Evolutionary conservation across 1,140 invertebrate species (phyloP).

Genomic region (Dermatophagoides farinae): DNA sequence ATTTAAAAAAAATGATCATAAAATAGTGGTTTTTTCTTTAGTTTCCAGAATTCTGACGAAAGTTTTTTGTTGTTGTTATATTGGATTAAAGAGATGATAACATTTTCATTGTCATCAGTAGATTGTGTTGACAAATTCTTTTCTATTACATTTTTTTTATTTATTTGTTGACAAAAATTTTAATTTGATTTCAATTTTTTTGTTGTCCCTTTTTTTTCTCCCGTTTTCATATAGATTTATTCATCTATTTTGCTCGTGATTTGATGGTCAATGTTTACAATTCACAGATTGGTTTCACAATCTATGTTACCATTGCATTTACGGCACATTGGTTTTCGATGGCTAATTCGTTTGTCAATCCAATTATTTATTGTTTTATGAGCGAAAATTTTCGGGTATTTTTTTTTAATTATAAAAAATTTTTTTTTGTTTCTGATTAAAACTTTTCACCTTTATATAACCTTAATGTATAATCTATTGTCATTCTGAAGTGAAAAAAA

Average conservation of each 20-base stretch:
- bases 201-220: not conserved
- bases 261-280: slow-evolving; percentile 1
- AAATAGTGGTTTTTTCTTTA: too few relatives aligned
- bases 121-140: too few relatives aligned
- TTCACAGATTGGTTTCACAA: not conserved
- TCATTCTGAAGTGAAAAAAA: too few relatives aligned
- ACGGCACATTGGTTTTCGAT: slow-evolving; percentile 39
- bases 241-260: slow-evolving; percentile 3
- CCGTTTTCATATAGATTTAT: not conserved
- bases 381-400: slow-evolving; percentile 54
- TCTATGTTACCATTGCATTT: slow-evolving; percentile 24
- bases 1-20: too few relatives aligned
- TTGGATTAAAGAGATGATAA: too few relatives aligned
- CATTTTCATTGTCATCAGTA: too few relatives aligned
- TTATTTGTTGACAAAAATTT: not conserved
- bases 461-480: too few relatives aligned
- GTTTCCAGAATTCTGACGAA: too few relatives aligned
- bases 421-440: not conserved
- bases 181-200: not conserved
- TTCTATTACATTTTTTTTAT: too few relatives aligned
- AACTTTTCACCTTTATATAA: too few relatives aligned
- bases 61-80: too few relatives aligned
- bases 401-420: not conserved
- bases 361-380: slow-evolving; percentile 68
- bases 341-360: slow-evolving; percentile 63